Conservation (phyloP, 2,797 vertebrate genomes). For the Lepilemur septentrionalis region DNA sequence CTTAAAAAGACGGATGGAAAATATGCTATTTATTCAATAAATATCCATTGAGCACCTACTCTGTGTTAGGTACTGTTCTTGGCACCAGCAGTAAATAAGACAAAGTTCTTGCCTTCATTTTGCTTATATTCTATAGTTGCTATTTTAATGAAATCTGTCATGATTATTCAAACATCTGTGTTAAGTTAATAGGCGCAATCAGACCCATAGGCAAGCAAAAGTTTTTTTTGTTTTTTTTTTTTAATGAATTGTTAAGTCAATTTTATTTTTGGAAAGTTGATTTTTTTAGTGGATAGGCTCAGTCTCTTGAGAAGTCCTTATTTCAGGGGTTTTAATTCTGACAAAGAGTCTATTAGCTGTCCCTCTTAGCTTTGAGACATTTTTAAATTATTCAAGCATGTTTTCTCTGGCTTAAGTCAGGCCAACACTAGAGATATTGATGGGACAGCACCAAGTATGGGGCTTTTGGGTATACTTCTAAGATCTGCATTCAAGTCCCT, state of each 20-base stretch:
- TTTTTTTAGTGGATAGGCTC: not conserved
- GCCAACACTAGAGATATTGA: not conserved
- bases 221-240: no score
- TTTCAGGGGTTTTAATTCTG: constrained; percentile 11
- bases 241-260: not conserved
- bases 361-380: not conserved
- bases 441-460: not conserved
- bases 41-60: not conserved
- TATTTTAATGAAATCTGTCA: constrained; percentile 1
- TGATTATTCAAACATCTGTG: not conserved
- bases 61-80: not conserved
- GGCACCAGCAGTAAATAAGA: not conserved
- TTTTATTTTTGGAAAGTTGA: not conserved
- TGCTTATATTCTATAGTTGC: not conserved
- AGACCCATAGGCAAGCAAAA: not conserved
- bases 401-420: not conserved
- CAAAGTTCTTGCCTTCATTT: not conserved
- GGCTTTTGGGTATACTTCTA: not conserved
- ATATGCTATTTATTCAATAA: not conserved
- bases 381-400: not conserved
- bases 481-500: not conserved
- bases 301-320: not conserved
- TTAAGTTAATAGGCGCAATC: not conserved
- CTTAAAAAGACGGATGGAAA: not conserved
- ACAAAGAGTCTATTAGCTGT: not conserved